phyloP scores from a whole-genome alignment of 2,113 vertebrate genomes.

The Clarias batrachus region DNA sequence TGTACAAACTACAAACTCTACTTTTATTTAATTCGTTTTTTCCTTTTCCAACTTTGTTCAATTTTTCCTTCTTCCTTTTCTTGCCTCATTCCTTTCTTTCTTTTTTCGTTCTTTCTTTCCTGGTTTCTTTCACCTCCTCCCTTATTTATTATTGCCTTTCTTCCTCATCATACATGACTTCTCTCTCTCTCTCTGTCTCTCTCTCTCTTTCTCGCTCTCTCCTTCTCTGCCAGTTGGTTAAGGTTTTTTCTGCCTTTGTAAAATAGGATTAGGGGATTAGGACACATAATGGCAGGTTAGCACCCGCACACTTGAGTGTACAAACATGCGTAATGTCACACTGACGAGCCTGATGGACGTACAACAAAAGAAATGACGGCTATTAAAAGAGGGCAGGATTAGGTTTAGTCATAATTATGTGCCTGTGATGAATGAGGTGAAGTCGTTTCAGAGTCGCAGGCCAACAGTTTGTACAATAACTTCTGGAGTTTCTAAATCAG shows the following conservation, averaged over 20 bases:
- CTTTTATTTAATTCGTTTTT: not conserved
- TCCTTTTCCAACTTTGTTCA: not conserved
- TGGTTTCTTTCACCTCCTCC: not conserved
- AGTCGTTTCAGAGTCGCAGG: not conserved
- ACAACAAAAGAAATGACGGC: not conserved
- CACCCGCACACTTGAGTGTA: constrained; percentile 1
- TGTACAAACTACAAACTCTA: no score
- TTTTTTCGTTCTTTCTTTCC: not conserved
- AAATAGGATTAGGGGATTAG: constrained; percentile 6
- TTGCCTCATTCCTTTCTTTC: not conserved
- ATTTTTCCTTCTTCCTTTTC: not conserved
- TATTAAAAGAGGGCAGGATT: constrained; percentile 7
- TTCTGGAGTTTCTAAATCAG: not conserved
- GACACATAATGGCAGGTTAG: constrained; percentile 3
- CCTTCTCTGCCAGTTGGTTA: not conserved
- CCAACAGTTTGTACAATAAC: not conserved
- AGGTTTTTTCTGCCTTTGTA: constrained; percentile 2
- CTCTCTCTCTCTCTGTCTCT: no score
- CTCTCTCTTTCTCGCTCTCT: not conserved
- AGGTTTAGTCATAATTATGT: not conserved
- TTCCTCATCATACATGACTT: not conserved
- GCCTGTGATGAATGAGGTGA: not conserved
- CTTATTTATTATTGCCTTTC: not conserved
- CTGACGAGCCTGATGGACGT: constrained; percentile 8
- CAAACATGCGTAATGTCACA: constrained; percentile 12